Percentiles rank a stretch among this genome's conserved stretches.
phyloP scores from a whole-genome alignment of 2,797 vertebrate genomes.

The Artibeus jamaicensis region DNA sequence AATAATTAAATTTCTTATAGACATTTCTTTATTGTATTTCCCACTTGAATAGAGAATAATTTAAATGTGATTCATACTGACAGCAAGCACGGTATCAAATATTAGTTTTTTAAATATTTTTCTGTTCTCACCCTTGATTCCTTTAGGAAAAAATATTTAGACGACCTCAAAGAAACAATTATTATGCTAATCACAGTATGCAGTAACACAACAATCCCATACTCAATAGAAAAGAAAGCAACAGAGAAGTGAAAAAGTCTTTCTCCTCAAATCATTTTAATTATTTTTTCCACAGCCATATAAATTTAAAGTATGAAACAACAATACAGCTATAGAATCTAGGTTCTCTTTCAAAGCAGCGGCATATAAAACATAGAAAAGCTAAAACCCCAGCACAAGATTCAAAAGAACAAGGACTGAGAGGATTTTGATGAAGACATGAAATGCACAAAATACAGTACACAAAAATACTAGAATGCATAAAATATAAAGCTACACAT shows the following conservation, averaged over 20 bases:
- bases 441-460: slow-evolving; percentile 85
- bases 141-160: slow-evolving; percentile 74
- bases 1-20: slow-evolving; percentile 70
- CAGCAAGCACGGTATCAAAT: slow-evolving; percentile 79
- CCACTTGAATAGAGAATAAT: slow-evolving; percentile 78
- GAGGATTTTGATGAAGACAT: slow-evolving; percentile 81
- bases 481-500: slow-evolving; percentile 85
- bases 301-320: slow-evolving; percentile 87
- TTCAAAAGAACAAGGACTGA: slow-evolving; percentile 83
- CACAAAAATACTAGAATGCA: slow-evolving; percentile 86
- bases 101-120: slow-evolving; percentile 74
- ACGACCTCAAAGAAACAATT: slow-evolving; percentile 81
- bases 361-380: slow-evolving; percentile 90
- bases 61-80: slow-evolving; percentile 78
- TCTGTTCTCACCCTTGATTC: slow-evolving; percentile 80
- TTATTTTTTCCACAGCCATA: slow-evolving; percentile 84
- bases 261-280: slow-evolving; percentile 85
- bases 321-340: slow-evolving; percentile 85
- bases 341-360: slow-evolving; percentile 85
- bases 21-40: slow-evolving; percentile 77
- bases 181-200: slow-evolving; percentile 81
- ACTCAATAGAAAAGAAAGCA: slow-evolving; percentile 74
- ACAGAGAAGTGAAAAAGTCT: slow-evolving; percentile 80
- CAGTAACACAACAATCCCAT: slow-evolving; percentile 71
- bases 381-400: slow-evolving; percentile 87